Base-by-base conservation (phyloP, 2,113 vertebrate species). In the Phalacrocorax carbo region DNA sequence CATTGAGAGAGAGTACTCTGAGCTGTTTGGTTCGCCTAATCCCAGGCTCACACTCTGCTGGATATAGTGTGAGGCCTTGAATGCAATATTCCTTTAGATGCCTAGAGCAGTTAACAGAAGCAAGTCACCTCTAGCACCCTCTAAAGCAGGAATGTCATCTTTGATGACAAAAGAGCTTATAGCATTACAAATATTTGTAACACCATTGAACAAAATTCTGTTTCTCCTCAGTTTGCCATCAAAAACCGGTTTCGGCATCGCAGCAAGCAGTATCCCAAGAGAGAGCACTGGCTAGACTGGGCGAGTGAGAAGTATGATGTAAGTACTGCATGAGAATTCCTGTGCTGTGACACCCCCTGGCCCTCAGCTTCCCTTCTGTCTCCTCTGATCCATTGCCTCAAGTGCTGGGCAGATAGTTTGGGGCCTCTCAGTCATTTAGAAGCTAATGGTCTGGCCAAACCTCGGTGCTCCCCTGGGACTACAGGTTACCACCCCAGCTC, bases 261-360 rank as follows among this genome's bases (percentile, higher is more conserved):
- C 92, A 98, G 99, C 96, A 98, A 96, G 4, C 5, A 73, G 22
- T 98, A 93, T 86, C 99, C 99, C 42, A 99, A 98, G 97, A 99
- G 98, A 94, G 85, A 98, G 19, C 99, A 99, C 97, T 99, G 99
- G 99, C 96, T 99, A 96, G 99, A 99, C 98, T 99, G 99, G 99
- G 99, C 99, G 6, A 97, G 94, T 15, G 99, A 99, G 40, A 99
- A 99, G 82, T 99, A 99, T 38, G 97, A 98, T 0, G 99, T 99
- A 97, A 97, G 98, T 97, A 55, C 19, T 44, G 20, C 2, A 0
- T 18, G n/a, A 32, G 12, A 11, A 6, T 40, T 85, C 49, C 25
- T 73, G 11, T 72, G 32, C 64, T 1, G 2, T 34, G 38, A 23
- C 9, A 23, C 15, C 20, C 16, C 51, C 32, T 52, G 32, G n/a